A percentile compares a stretch with the other conserved stretches of the same genome.
phyloP scores from a whole-genome alignment of 2,797 vertebrate species.

The Cyprinodon diabolis region DNA sequence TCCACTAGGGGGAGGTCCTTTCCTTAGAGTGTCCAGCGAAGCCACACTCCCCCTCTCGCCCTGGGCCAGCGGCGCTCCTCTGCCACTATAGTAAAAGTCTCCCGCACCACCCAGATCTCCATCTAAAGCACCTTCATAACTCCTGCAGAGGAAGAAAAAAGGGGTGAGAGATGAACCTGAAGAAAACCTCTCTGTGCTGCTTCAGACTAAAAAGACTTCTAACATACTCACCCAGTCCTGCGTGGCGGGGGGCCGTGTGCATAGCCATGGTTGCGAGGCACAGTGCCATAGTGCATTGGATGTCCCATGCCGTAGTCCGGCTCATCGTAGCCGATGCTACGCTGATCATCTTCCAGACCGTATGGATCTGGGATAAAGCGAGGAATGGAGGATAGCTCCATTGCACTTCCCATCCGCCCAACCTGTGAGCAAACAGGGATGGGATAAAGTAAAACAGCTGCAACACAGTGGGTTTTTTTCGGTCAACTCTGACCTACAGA shows the following conservation, averaged over 20 bases:
- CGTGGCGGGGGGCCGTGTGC: slow-evolving; percentile 84
- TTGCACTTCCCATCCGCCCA: slow-evolving; percentile 87
- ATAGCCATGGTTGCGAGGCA: slow-evolving; percentile 82
- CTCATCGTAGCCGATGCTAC: slow-evolving; percentile 91
- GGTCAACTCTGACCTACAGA: neutral
- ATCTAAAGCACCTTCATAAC: slow-evolving; percentile 93
- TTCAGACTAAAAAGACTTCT: neutral
- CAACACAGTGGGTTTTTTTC: neutral
- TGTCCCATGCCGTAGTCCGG: slow-evolving; percentile 88
- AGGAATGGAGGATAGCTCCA: slow-evolving; percentile 85
- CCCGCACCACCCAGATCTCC: slow-evolving; percentile 83
- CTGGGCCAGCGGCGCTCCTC: slow-evolving; percentile 87
- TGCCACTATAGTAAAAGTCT: slow-evolving; percentile 89
- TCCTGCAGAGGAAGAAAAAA: slow-evolving; percentile 76
- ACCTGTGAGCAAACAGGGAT: slow-evolving; percentile 56
- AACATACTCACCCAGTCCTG: slow-evolving; percentile 83
- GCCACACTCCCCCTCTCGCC: slow-evolving; percentile 94
- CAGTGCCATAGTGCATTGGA: slow-evolving; percentile 87
- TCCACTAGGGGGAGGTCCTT: slow-evolving; percentile 73
- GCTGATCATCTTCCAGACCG: slow-evolving; percentile 92
- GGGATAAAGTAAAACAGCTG: neutral
- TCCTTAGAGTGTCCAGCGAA: slow-evolving; percentile 92
- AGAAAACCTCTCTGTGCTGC: neutral
- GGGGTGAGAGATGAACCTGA: neutral
- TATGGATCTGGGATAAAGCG: slow-evolving; percentile 91